Conservation (phyloP, 2,888 invertebrate species). For the Periphyllus acericola region DNA sequence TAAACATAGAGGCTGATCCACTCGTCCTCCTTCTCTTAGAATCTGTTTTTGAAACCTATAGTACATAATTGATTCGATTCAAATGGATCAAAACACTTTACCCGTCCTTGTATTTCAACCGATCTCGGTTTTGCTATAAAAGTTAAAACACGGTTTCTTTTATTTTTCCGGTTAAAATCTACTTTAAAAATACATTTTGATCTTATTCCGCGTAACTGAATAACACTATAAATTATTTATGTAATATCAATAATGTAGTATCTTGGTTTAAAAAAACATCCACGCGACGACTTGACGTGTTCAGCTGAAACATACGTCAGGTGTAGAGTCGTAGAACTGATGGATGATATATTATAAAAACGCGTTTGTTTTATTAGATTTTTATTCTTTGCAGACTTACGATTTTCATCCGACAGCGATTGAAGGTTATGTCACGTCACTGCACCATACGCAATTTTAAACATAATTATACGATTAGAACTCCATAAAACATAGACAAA, state of each 20-base stretch:
- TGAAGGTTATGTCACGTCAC: background rate
- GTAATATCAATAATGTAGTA: background rate
- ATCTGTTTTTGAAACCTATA: too few species aligned
- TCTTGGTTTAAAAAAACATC: background rate
- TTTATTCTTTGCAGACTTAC: background rate
- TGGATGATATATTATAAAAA: background rate
- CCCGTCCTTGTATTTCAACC: too few species aligned
- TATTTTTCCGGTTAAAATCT: background rate
- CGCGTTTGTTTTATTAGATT: background rate
- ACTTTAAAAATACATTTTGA: background rate
- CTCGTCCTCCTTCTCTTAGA: too few species aligned
- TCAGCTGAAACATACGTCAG: background rate
- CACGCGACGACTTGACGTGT: too few species aligned
- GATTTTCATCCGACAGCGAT: background rate
- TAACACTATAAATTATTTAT: conserved; percentile 26
- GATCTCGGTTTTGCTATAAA: background rate
- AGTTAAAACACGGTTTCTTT: background rate
- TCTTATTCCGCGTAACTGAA: background rate
- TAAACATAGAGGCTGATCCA: too few species aligned
- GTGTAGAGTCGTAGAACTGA: background rate
- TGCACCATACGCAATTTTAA: too few species aligned
- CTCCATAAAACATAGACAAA: too few species aligned
- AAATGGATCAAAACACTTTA: too few species aligned
- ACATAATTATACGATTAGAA: too few species aligned
- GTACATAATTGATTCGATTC: too few species aligned